Evolutionary conservation across 2,888 invertebrate genomes (phyloP).

Genomic region (Mesopsocus fuscifrons): DNA sequence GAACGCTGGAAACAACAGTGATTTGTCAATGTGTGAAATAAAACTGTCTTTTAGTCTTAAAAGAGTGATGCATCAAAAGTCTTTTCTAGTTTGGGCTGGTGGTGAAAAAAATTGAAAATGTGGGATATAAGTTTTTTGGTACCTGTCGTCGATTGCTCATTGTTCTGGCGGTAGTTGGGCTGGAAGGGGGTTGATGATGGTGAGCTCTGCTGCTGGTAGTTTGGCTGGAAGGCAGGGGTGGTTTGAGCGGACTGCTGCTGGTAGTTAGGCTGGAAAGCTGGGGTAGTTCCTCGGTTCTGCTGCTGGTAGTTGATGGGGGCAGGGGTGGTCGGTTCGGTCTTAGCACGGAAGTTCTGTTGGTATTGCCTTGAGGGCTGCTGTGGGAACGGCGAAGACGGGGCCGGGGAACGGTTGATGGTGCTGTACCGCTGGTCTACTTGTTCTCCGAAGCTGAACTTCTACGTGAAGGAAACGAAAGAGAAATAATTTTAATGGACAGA

Average conservation of each 20-base stretch:
- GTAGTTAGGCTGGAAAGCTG: conserved; percentile 11
- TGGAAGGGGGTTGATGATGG: conserved; percentile 6
- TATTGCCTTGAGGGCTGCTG: neutral
- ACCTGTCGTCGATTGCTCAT: neutral
- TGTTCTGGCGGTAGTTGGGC: neutral
- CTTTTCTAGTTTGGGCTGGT: too few species aligned
- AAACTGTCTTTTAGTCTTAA: too few species aligned
- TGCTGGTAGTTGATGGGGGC: conserved; percentile 12
- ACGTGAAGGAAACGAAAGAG: too few species aligned
- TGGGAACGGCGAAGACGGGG: conserved; percentile 7
- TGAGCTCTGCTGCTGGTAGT: conserved; percentile 16
- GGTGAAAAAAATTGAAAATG: too few species aligned
- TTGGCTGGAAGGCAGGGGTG: conserved; percentile 20
- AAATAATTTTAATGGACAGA: too few species aligned
- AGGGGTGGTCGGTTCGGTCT: conserved; percentile 5
- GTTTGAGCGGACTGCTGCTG: conserved; percentile 16
- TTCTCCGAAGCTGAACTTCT: conserved; percentile 5
- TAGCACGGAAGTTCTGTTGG: neutral
- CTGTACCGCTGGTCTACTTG: conserved; percentile 11
- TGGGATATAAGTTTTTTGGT: too few species aligned
- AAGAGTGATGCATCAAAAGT: too few species aligned
- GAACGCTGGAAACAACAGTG: neutral
- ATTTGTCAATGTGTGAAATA: too few species aligned
- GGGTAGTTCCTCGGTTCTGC: conserved; percentile 9
- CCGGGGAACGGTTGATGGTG: conserved; percentile 9